These are phyloP conservation scores for Idaea dimidiata DNA, from an alignment of 2,888 invertebrate species.

Conservation along the genomic window DNA sequence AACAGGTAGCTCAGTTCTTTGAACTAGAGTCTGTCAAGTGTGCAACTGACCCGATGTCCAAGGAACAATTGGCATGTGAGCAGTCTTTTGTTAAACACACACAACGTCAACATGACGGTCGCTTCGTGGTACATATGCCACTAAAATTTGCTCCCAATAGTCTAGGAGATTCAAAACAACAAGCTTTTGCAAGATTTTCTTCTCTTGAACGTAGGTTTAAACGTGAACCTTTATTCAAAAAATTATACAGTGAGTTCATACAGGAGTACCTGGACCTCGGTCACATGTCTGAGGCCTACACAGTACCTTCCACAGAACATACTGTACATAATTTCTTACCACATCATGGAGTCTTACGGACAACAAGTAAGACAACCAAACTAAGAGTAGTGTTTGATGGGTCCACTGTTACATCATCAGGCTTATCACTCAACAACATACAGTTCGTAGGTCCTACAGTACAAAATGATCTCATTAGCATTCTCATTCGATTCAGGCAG, in stretches of 20 bases:
- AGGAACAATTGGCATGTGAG: neutral
- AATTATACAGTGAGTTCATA: slow-evolving; percentile 13
- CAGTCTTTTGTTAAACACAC: neutral
- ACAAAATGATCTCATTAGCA: slow-evolving; percentile 13
- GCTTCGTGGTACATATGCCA: slow-evolving; percentile 19
- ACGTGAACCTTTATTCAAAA: slow-evolving; percentile 9
- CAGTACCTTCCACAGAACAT: neutral
- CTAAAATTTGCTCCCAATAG: slow-evolving; percentile 14
- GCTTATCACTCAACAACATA: slow-evolving; percentile 14
- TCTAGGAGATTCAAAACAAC: slow-evolving; percentile 14
- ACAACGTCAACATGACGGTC: slow-evolving; percentile 8
- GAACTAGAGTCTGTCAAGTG: neutral
- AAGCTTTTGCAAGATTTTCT: slow-evolving; percentile 13
- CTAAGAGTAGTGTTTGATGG: slow-evolving; percentile 14
- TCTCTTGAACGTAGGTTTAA: slow-evolving; percentile 19
- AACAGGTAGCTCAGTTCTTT: no score
- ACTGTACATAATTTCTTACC: slow-evolving; percentile 12
- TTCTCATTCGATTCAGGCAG: slow-evolving; percentile 15
- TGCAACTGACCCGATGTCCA: neutral
- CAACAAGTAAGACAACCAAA: slow-evolving; percentile 13
- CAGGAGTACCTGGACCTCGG: slow-evolving; percentile 13
- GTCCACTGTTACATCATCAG: neutral
- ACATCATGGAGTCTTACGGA: slow-evolving; percentile 14
- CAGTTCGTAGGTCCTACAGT: slow-evolving; percentile 13
- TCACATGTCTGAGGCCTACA: slow-evolving; percentile 10